Conservation (phyloP, 1,140 invertebrate species). For the Tyrophagus putrescentiae region DNA sequence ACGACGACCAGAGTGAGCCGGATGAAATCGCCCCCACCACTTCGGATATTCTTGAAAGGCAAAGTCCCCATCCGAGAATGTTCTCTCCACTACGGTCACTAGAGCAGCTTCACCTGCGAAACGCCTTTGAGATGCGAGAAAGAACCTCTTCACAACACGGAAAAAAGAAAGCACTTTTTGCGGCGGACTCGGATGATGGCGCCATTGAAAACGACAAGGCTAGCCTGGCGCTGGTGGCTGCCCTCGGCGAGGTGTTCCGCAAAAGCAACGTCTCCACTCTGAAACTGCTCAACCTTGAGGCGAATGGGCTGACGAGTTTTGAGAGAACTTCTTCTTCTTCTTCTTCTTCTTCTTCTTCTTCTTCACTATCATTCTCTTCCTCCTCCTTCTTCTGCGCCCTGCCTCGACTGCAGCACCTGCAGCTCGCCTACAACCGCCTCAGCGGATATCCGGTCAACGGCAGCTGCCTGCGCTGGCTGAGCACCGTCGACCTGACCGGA, state of each 20-base stretch:
- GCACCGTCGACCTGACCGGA: neutral
- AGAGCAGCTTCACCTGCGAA: neutral
- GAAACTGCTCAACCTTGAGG: conserved; percentile 7
- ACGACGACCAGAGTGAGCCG: no score
- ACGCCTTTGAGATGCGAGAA: neutral
- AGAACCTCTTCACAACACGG: neutral
- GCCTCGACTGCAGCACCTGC: neutral
- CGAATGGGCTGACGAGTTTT: neutral
- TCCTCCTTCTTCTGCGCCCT: neutral
- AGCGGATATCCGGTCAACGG: neutral
- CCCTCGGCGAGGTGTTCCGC: neutral
- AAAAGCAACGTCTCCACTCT: neutral
- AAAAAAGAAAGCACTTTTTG: no score
- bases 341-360: no score
- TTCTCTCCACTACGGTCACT: neutral
- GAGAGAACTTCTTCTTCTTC: no score
- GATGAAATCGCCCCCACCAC: no score
- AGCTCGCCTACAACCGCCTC: neutral
- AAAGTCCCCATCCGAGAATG: neutral
- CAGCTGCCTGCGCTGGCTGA: neutral
- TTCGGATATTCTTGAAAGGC: no score
- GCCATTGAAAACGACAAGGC: no score
- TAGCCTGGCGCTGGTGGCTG: neutral
- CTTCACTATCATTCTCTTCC: no score
- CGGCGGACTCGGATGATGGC: no score